Evolutionary conservation across 2,797 vertebrate genomes (phyloP).

Genomic region (Microctenopoma stevenorrisi): DNA sequence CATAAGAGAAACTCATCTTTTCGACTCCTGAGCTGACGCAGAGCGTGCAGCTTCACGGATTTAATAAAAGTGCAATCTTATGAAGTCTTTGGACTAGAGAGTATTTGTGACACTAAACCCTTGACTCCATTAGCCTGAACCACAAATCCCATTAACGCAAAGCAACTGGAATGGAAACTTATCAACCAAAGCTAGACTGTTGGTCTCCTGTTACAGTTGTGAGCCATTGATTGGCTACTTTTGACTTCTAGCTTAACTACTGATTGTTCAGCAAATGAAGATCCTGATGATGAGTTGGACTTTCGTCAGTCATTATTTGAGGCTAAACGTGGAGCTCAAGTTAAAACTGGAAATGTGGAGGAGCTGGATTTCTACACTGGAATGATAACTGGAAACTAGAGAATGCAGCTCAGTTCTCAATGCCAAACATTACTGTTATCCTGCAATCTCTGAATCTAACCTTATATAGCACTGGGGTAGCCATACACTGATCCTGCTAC

Average conservation of each 20-base stretch:
- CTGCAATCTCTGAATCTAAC: conserved; percentile 58
- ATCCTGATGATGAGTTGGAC: conserved; percentile 20
- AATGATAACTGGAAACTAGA: conserved; percentile 58
- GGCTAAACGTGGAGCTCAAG: conserved; percentile 31
- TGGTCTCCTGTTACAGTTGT: conserved; percentile 12
- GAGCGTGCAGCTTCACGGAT: conserved; percentile 40
- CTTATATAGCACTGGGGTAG: conserved; percentile 75
- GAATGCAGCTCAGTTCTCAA: conserved; percentile 52
- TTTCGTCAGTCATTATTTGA: conserved; percentile 14
- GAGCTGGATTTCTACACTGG: conserved; percentile 65
- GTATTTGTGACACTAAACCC: conserved; percentile 61
- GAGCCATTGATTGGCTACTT: conserved; percentile 64
- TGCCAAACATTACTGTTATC: conserved; percentile 65
- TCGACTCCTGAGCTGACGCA: conserved; percentile 37
- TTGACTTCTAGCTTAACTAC: conserved; percentile 20
- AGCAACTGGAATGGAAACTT: conserved; percentile 15
- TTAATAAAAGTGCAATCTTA: conserved; percentile 67
- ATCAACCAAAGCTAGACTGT: conserved; percentile 14
- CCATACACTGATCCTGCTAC: conserved; percentile 67
- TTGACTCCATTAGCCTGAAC: conserved; percentile 53
- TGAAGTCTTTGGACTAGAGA: conserved; percentile 49
- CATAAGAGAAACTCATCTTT: conserved; percentile 19
- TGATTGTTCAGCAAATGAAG: conserved; percentile 28
- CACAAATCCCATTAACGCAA: conserved; percentile 32
- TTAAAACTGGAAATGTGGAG: conserved; percentile 19